These are phyloP conservation scores for Murina feae DNA, from an alignment of 2,113 vertebrate genomes.

Conservation along the genomic window DNA sequence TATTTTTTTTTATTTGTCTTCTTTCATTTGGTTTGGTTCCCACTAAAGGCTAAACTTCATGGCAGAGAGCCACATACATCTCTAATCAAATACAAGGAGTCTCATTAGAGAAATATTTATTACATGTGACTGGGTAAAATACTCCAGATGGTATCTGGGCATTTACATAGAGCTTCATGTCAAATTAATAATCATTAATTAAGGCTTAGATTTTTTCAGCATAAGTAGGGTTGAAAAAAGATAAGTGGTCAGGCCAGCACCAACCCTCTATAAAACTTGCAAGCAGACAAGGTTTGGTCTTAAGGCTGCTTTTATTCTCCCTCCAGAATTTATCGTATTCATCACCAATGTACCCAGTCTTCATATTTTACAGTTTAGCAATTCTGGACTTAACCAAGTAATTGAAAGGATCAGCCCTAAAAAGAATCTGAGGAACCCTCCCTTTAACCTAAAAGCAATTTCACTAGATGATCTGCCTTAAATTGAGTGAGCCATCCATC, in stretches of 20 bases:
- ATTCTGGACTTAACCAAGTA: slow-evolving; percentile 41
- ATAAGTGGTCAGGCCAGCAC: not conserved
- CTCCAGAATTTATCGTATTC: slow-evolving; percentile 6
- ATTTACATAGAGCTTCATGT: slow-evolving; percentile 28
- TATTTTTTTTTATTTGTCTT: not conserved
- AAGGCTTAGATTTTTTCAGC: slow-evolving; percentile 50
- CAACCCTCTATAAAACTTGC: not conserved
- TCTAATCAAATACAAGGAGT: slow-evolving; percentile 46
- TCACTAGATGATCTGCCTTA: slow-evolving; percentile 55
- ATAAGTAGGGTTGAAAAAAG: slow-evolving; percentile 33
- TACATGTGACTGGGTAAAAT: slow-evolving; percentile 34
- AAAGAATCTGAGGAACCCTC: slow-evolving; percentile 1
- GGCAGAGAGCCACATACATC: slow-evolving; percentile 41
- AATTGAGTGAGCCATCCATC: slow-evolving; percentile 60
- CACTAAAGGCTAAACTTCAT: slow-evolving; percentile 33
- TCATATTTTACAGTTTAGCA: slow-evolving; percentile 26
- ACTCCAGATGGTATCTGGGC: slow-evolving; percentile 42
- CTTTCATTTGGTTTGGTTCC: slow-evolving; percentile 20
- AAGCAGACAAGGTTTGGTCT: not conserved
- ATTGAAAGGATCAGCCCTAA: slow-evolving; percentile 43
- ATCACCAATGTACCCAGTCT: not conserved
- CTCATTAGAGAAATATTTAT: slow-evolving; percentile 54
- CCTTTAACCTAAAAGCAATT: slow-evolving; percentile 66
- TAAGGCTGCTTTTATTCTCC: not conserved
- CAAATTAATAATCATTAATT: slow-evolving; percentile 62